A percentile compares a stretch with the other conserved stretches of the same genome.
phyloP scores from a whole-genome alignment of 2,113 vertebrate genomes.

The Brachyhypopomus gauderio region DNA sequence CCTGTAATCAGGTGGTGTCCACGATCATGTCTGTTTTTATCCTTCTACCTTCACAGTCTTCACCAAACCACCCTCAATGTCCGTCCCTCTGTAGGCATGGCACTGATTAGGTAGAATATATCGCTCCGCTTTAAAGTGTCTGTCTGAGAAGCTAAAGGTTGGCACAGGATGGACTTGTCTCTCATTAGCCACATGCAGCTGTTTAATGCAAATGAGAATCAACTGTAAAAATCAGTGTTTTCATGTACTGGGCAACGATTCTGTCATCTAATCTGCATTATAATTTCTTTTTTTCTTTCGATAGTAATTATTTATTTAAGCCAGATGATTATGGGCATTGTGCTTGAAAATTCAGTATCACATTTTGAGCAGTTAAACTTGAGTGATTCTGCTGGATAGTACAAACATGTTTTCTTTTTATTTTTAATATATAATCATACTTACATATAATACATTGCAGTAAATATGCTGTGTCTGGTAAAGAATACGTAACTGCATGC shows the following conservation, averaged over 20 bases:
- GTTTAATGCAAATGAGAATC: conserved; percentile 70
- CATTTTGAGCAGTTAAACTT: background rate
- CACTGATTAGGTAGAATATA: conserved; percentile 75
- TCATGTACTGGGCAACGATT: conserved; percentile 59
- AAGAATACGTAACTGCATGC: background rate
- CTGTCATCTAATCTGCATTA: background rate
- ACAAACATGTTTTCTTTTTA: no score
- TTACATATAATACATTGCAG: background rate
- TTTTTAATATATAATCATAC: background rate
- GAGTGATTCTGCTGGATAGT: background rate
- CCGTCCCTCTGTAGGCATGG: conserved; percentile 68
- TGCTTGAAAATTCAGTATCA: background rate
- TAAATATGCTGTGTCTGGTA: background rate
- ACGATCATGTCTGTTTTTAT: conserved; percentile 88
- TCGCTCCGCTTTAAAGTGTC: conserved; percentile 75
- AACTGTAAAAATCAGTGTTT: conserved; percentile 57
- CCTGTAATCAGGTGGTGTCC: conserved; percentile 97
- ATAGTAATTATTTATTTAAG: background rate
- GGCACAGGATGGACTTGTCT: conserved; percentile 55
- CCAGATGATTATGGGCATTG: background rate
- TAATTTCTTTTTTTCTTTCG: background rate
- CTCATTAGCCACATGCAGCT: conserved; percentile 73
- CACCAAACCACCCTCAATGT: conserved; percentile 80
- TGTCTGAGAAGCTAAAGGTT: conserved; percentile 60
- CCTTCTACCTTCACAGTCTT: conserved; percentile 70